Percentiles rank a stretch among this genome's conserved stretches.
Conservation (phyloP, 1,140 invertebrate genomes). For the Pteromalus puparum region DNA sequence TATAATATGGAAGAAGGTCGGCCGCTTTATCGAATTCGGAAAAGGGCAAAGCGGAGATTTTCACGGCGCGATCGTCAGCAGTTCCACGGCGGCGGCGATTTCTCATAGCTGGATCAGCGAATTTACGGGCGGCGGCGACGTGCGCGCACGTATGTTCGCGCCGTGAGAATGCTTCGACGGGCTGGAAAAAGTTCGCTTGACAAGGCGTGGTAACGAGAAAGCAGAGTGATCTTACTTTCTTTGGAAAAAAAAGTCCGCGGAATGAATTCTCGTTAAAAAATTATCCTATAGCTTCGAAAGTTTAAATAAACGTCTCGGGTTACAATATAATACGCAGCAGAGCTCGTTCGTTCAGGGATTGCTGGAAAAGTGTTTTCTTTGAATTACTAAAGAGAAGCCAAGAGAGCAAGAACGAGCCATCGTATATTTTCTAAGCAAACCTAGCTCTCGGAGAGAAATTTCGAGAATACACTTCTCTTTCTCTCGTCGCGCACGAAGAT, state of each 20-base stretch:
- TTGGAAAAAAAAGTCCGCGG: neutral
- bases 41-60: conserved; percentile 1
- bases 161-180: neutral
- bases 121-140: conserved; percentile 1
- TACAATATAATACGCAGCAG: too few species aligned
- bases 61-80: conserved; percentile 38
- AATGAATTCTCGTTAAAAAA: neutral
- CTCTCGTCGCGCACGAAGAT: neutral
- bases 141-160: neutral
- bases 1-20: neutral
- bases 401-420: neutral
- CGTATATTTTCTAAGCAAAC: neutral
- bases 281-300: neutral
- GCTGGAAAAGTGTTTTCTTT: neutral
- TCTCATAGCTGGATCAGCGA: conserved; percentile 35
- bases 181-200: neutral
- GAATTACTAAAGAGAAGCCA: neutral
- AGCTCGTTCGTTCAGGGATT: neutral
- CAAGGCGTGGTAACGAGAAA: neutral
- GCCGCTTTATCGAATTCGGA: conserved; percentile 14
- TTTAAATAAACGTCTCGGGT: neutral
- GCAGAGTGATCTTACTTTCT: too few species aligned
- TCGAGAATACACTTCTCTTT: neutral
- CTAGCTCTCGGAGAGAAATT: neutral
- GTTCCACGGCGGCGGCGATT: neutral